Percentiles rank a stretch among this genome's conserved stretches.
These are phyloP conservation scores for Julus scandinavius DNA, from an alignment of 2,888 invertebrate species.

Conservation along the genomic window DNA sequence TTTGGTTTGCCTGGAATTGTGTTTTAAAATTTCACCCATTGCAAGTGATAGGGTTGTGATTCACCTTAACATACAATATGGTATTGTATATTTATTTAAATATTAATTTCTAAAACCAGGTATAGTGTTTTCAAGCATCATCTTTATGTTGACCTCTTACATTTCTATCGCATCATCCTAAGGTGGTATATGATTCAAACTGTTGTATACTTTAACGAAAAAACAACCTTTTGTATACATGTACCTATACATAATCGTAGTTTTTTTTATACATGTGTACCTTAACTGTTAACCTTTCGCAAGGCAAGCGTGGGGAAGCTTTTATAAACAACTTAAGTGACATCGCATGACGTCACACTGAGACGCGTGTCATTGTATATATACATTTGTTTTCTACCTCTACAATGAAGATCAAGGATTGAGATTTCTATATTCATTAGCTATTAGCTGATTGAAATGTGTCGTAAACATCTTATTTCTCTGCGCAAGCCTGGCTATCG, in stretches of 20 bases:
- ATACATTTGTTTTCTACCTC: not conserved
- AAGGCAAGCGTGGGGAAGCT: not conserved
- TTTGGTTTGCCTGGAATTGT: no score
- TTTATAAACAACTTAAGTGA: not conserved
- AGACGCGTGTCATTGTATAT: not conserved
- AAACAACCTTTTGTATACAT: no score
- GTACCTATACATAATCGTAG: not conserved
- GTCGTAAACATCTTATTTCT: not conserved
- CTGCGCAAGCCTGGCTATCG: not conserved
- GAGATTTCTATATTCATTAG: slow-evolving; percentile 19
- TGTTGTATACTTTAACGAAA: no score
- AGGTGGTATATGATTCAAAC: no score
- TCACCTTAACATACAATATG: no score
- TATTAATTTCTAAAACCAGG: no score
- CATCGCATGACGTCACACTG: not conserved
- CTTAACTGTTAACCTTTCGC: not conserved
- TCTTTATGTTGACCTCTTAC: no score
- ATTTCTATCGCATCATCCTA: no score
- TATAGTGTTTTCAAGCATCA: no score
- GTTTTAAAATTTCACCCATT: no score
- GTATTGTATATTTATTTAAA: no score
- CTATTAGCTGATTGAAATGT: not conserved
- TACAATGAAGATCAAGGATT: slow-evolving; percentile 3
- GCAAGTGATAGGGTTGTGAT: no score
- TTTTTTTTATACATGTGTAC: not conserved